Evolutionary conservation across 2,113 vertebrate species (phyloP).

Genomic region (Micronycteris hirsuta): DNA sequence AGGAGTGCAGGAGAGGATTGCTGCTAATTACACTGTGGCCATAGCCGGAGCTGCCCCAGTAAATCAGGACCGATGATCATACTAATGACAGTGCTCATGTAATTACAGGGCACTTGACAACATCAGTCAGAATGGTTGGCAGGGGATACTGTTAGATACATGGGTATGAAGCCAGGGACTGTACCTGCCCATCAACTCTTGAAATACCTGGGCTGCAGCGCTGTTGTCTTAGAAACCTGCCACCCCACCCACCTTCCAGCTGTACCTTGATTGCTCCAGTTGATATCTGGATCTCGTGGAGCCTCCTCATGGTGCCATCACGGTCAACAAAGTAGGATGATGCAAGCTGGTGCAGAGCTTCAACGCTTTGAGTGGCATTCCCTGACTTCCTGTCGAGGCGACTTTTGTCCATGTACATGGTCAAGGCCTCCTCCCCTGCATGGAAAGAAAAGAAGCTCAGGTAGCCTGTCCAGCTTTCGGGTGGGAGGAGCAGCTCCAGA

Average conservation of each 20-base stretch:
- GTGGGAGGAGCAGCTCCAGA: not conserved
- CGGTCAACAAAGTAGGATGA: conserved; percentile 99
- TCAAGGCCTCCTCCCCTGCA: conserved; percentile 96
- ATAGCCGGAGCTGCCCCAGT: not conserved
- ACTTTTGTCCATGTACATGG: conserved; percentile 99
- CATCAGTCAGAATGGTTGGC: not conserved
- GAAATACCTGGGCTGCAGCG: rapidly evolving
- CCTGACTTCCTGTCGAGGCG: conserved; percentile 94
- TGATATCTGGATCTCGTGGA: conserved; percentile 99
- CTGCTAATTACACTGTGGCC: not conserved
- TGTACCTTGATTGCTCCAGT: conserved; percentile 97
- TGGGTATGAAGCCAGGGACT: not conserved
- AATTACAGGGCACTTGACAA: rapidly evolving
- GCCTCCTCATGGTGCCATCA: conserved; percentile 97
- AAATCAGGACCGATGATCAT: not conserved
- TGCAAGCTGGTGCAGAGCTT: conserved; percentile 97
- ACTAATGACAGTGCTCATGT: not conserved
- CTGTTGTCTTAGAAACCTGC: conserved; percentile 61
- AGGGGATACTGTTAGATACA: rapidly evolving
- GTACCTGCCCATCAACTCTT: rapidly evolving
- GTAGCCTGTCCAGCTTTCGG: not conserved
- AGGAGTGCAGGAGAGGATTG: not conserved
- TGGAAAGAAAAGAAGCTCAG: conserved; percentile 26
- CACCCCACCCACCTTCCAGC: not conserved
- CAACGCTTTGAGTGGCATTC: conserved; percentile 94